Base-by-base conservation (phyloP, 2,888 invertebrate genomes). In the Esperia sulphurella region DNA sequence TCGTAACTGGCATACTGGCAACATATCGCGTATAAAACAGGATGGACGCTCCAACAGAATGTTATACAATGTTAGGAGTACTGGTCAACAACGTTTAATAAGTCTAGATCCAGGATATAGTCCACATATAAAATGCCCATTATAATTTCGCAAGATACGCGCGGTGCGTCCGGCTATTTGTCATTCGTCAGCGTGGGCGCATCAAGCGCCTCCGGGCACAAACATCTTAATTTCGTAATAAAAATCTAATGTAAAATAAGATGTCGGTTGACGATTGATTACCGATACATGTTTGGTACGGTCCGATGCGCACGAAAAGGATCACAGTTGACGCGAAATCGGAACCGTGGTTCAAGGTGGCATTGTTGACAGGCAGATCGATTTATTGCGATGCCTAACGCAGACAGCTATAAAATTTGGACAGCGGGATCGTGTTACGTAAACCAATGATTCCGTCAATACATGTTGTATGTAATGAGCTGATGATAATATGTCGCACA, bases 321-420 rank as follows among this genome's bases (percentile, higher is more conserved):
- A 77, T 73, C 65, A 69, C 74, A 73, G 72, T 77, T 71, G 71
- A 71, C 66, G 67, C 68, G 85, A 83, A 84, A 86, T 80, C 70
- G 71, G 82, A 79, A 68, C 83, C 70, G 51, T 75, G 69, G 78
- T 79, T 82, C 85, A 88, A 87, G 85, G 87, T 67, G 67, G 67
- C 55, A 62, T 56, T 63, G 65, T 56, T 59, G 62, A 57, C 61
- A 55, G 68, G 73, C 69, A 55, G 68, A 73, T 69, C 69, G 68
- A 75, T 80, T 76, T 71, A 74, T 64, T 57, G 68, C 59, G 59
- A 59, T 57, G 61, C 71, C 75, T 73, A 78, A 72, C 76, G 74
- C 65, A 66, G 63, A 65, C 63, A 54, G 45, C 45, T 49, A 50
- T 48, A 57, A 63, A 60, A 53, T 52, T 48, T 43, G 30, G 39